Evolutionary conservation across 2,113 vertebrate species (phyloP).

Genomic region (Tyto alba): DNA sequence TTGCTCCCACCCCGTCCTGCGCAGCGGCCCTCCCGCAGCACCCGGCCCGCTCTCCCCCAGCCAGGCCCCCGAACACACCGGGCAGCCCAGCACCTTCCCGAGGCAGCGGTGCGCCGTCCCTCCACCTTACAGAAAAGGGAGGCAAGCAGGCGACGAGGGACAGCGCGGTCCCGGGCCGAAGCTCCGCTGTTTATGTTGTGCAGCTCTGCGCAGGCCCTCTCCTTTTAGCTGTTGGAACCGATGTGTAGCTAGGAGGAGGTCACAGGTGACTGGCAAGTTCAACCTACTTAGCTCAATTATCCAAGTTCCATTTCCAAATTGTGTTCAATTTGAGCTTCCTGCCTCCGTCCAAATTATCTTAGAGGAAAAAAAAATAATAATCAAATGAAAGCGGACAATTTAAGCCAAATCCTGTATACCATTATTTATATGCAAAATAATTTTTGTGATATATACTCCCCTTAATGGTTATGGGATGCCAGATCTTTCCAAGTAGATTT

Average conservation of each 20-base stretch:
- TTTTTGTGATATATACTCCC: conserved; percentile 45
- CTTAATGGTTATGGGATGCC: conserved; percentile 44
- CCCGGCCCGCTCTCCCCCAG: background rate
- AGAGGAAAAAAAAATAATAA: background rate
- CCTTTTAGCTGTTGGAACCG: conserved; percentile 11
- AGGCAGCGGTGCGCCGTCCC: background rate
- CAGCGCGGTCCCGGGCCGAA: background rate
- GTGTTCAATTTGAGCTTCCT: conserved; percentile 63
- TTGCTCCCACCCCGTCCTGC: background rate
- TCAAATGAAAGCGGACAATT: conserved; percentile 54
- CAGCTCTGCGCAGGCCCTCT: background rate
- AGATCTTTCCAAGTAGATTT: conserved; percentile 38
- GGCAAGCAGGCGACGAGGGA: background rate
- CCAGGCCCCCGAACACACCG: background rate
- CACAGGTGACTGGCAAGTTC: conserved; percentile 68
- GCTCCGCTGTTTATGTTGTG: background rate
- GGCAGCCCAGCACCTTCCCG: background rate
- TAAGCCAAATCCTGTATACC: conserved; percentile 21
- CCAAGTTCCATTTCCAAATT: conserved; percentile 70
- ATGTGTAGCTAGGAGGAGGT: conserved; percentile 53
- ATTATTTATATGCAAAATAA: conserved; percentile 60
- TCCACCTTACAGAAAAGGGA: background rate
- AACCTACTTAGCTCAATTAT: conserved; percentile 70
- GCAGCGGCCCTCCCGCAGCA: accelerated
- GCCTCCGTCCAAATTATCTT: conserved; percentile 41